Conservation (phyloP, 2,888 invertebrate genomes). For the Orchesella flavescens region DNA sequence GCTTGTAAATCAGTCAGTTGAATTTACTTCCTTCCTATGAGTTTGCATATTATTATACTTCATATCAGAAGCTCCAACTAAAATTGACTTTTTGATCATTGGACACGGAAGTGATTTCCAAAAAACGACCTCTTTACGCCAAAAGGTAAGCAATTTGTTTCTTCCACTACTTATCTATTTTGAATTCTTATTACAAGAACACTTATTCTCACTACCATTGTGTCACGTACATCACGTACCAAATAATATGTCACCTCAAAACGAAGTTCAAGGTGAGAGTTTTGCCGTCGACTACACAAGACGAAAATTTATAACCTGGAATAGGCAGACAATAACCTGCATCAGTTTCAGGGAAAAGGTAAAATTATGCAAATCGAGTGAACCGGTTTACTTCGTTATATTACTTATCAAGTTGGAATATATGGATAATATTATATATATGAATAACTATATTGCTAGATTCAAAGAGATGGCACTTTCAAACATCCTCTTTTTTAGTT, state of each 20-base stretch:
- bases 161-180: too few species aligned
- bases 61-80: too few species aligned
- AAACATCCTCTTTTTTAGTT: neutral
- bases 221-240: neutral
- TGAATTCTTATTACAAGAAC: too few species aligned
- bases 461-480: neutral
- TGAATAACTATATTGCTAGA: neutral
- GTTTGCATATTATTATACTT: too few species aligned
- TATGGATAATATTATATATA: neutral
- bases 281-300: slow-evolving; percentile 28
- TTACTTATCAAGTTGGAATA: neutral
- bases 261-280: slow-evolving; percentile 60
- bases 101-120: too few species aligned
- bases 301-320: slow-evolving; percentile 58
- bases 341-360: slow-evolving; percentile 51
- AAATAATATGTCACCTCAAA: neutral
- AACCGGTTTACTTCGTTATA: slow-evolving; percentile 44
- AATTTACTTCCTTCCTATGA: too few species aligned
- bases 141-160: too few species aligned
- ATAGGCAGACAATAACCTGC: slow-evolving; percentile 44
- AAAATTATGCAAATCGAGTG: slow-evolving; percentile 54
- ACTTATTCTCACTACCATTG: too few species aligned
- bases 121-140: too few species aligned
- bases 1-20: too few species aligned
- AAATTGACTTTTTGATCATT: too few species aligned